A percentile compares a stretch with the other conserved stretches of the same genome.
Conservation (phyloP, 2,113 vertebrate genomes). For the Hystrix cristata region DNA sequence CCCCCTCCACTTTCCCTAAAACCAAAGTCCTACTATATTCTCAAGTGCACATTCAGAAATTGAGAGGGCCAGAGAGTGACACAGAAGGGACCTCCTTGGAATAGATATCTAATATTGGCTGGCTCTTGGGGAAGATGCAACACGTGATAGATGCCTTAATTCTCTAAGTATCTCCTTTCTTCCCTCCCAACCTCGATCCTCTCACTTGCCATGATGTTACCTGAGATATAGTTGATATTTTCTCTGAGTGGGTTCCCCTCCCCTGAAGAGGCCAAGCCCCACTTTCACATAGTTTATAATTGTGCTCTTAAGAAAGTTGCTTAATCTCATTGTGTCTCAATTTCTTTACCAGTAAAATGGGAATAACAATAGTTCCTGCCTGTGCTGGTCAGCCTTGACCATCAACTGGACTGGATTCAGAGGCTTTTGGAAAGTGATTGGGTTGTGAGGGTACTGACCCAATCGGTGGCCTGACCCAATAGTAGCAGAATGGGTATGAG, state of each 20-base stretch:
- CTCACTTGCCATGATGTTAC: neutral
- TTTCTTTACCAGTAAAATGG: neutral
- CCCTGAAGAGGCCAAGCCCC: neutral
- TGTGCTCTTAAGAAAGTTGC: neutral
- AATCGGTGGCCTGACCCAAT: neutral
- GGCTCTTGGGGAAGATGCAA: neutral
- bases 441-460: neutral
- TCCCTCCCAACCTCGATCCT: accelerated
- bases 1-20: neutral
- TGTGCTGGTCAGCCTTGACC: neutral
- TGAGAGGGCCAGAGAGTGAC: neutral
- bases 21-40: neutral
- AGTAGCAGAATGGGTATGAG: neutral
- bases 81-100: neutral
- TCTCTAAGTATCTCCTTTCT: neutral
- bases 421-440: neutral
- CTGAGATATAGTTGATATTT: neutral
- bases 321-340: neutral
- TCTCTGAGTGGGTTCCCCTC: neutral
- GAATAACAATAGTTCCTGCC: neutral
- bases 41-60: neutral
- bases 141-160: neutral
- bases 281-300: neutral
- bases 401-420: neutral
- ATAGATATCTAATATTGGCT: neutral